Evolutionary conservation across 2,888 invertebrate species (phyloP).

Genomic region (Epistrophe eligans): DNA sequence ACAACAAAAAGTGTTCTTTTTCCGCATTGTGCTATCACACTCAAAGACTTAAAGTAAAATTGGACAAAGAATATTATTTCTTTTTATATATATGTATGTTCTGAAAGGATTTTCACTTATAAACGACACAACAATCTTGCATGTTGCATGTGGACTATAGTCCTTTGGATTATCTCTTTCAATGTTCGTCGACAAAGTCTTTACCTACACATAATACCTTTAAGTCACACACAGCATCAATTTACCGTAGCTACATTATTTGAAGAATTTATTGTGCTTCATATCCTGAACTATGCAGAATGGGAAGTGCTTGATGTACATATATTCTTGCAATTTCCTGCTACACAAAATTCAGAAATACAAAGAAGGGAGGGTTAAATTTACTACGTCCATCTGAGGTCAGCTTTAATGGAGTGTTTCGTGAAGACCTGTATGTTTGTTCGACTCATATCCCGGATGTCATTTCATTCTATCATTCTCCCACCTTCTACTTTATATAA

Average conservation of each 20-base stretch:
- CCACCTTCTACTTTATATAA: neutral
- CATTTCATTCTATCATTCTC: constrained; percentile 24
- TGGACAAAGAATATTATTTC: constrained; percentile 56
- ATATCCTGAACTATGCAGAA: constrained; percentile 5
- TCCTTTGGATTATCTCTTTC: constrained; percentile 48
- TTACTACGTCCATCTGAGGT: constrained; percentile 43
- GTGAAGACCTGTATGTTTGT: constrained; percentile 22
- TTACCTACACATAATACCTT: constrained; percentile 16
- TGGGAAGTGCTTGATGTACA: neutral
- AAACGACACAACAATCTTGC: constrained; percentile 21
- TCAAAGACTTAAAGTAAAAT: constrained; percentile 47
- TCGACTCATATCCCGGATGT: constrained; percentile 54
- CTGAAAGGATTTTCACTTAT: constrained; percentile 37
- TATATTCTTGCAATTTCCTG: constrained; percentile 59
- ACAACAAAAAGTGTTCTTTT: constrained; percentile 56
- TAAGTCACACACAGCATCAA: constrained; percentile 47
- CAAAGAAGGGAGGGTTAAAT: neutral
- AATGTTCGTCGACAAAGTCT: constrained; percentile 18
- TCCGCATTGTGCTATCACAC: constrained; percentile 50
- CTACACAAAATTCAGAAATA: constrained; percentile 4
- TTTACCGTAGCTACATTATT: constrained; percentile 16
- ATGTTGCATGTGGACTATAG: constrained; percentile 16
- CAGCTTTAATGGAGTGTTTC: constrained; percentile 62
- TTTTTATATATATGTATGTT: constrained; percentile 30
- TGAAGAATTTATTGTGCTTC: constrained; percentile 70